Percentiles rank a stretch among this genome's conserved stretches.
Conservation (phyloP, 23 tunicate species). For the Styela clava region DNA sequence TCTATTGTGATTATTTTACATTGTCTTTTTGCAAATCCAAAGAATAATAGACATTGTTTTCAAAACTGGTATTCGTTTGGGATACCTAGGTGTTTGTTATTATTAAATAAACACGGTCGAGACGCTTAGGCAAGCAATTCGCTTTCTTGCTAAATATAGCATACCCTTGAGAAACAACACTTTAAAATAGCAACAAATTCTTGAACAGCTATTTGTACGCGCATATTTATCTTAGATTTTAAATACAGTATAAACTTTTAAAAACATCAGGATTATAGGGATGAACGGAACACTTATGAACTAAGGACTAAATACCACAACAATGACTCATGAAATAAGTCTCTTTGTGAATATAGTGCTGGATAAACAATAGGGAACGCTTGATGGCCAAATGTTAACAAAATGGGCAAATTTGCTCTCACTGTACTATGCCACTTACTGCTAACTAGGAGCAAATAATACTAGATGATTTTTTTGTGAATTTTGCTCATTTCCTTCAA, state of each 20-base stretch:
- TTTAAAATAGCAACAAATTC: not conserved
- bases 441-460: no score
- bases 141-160: not conserved
- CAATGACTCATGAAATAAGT: no score
- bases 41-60: not conserved
- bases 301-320: not conserved
- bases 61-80: not conserved
- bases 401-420: no score
- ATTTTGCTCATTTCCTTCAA: no score
- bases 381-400: no score
- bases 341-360: no score
- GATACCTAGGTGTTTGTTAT: not conserved
- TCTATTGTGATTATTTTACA: no score
- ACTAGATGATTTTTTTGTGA: no score
- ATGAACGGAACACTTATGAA: not conserved
- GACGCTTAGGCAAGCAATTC: not conserved
- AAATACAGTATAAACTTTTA: not conserved
- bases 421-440: no score
- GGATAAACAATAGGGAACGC: no score
- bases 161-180: not conserved
- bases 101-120: not conserved
- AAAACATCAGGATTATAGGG: not conserved
- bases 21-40: no score
- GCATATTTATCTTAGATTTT: not conserved
- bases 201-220: not conserved